These are phyloP conservation scores for Micromys minutus DNA, from an alignment of 2,113 vertebrate genomes.

Conservation along the genomic window DNA sequence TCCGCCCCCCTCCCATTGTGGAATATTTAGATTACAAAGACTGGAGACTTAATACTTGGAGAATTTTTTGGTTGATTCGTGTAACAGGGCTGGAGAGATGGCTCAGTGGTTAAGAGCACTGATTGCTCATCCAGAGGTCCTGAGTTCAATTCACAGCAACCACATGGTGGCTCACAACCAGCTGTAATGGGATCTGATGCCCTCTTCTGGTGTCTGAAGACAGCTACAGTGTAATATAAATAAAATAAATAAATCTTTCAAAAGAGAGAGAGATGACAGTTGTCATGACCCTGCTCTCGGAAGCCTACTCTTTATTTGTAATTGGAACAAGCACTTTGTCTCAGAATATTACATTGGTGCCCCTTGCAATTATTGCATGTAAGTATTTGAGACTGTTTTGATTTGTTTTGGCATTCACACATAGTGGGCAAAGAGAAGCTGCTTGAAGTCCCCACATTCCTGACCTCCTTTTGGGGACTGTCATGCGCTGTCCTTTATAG, in stretches of 20 bases:
- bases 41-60: conserved; percentile 53
- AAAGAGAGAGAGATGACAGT: too few relatives aligned
- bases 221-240: too few relatives aligned
- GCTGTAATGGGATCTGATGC: too few relatives aligned
- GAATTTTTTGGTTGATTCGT: conserved; percentile 53
- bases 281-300: background rate
- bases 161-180: too few relatives aligned
- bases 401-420: conserved; percentile 26
- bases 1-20: background rate
- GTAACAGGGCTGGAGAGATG: too few relatives aligned
- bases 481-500: background rate
- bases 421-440: background rate
- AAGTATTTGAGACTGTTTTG: conserved; percentile 26
- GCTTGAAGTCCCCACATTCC: conserved; percentile 6
- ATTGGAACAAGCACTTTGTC: conserved; percentile 42
- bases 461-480: background rate
- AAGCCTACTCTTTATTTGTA: conserved; percentile 17
- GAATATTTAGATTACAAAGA: conserved; percentile 31
- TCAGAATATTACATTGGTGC: background rate
- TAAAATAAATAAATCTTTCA: too few relatives aligned
- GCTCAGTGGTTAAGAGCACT: too few relatives aligned
- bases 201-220: too few relatives aligned
- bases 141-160: too few relatives aligned
- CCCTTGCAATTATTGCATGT: background rate
- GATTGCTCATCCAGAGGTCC: too few relatives aligned